phyloP scores from a whole-genome alignment of 2,113 vertebrate genomes.

The Dasypus novemcinctus region DNA sequence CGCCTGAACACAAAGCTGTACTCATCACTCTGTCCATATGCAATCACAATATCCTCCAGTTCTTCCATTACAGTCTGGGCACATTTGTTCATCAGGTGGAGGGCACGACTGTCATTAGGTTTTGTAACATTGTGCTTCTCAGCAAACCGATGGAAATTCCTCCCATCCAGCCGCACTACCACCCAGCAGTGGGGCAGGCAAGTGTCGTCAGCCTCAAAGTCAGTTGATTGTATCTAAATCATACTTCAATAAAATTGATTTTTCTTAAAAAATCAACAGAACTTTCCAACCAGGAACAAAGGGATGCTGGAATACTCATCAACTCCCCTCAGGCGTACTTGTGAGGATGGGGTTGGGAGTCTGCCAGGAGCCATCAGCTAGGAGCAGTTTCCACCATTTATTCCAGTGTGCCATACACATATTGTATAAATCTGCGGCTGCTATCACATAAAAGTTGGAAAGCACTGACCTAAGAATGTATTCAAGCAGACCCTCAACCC shows the following conservation, averaged over 20 bases:
- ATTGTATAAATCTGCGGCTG: neutral
- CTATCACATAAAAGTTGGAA: neutral
- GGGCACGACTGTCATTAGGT: slow-evolving; percentile 93
- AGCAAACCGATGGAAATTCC: slow-evolving; percentile 97
- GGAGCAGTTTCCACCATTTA: neutral
- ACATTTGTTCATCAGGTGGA: slow-evolving; percentile 92
- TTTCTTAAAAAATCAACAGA: neutral
- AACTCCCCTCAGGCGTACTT: neutral
- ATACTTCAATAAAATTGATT: neutral
- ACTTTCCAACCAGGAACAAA: neutral
- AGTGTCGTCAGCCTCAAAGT: slow-evolving; percentile 92
- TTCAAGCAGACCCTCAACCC: neutral
- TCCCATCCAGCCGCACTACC: slow-evolving; percentile 95
- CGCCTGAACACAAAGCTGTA: slow-evolving; percentile 98
- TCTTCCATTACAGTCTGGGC: slow-evolving; percentile 95
- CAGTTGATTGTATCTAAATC: neutral
- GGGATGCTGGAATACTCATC: neutral
- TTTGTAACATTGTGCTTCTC: slow-evolving; percentile 93
- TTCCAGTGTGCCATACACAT: fast-evolving
- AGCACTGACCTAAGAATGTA: neutral
- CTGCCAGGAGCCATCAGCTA: too few relatives aligned
- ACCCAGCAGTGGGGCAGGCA: slow-evolving; percentile 95
- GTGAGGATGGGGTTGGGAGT: fast-evolving
- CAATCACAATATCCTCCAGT: slow-evolving; percentile 92
- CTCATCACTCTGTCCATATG: slow-evolving; percentile 98